phyloP scores from a whole-genome alignment of 1,140 invertebrate species.

The Metaphire vulgaris region DNA sequence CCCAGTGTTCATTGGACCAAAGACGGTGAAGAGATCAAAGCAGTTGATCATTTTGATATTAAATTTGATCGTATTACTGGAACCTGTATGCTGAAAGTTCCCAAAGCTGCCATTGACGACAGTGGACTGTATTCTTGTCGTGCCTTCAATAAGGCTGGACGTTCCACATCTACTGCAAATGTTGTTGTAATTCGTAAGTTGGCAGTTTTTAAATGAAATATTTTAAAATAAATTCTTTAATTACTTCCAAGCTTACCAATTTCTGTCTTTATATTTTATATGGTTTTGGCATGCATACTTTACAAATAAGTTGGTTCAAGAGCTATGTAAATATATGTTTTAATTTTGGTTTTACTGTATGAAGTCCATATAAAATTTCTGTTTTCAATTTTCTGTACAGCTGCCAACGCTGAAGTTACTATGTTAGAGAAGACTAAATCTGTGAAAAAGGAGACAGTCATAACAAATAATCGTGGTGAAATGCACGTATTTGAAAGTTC shows the following conservation, averaged over 20 bases:
- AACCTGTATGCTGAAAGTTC: neutral
- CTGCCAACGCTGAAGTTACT: neutral
- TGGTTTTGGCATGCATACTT: no score
- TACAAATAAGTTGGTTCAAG: no score
- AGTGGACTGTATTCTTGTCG: constrained; percentile 85
- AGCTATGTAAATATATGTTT: no score
- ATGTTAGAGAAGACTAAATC: neutral
- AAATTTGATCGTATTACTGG: constrained; percentile 13
- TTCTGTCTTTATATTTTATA: no score
- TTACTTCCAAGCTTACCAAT: no score
- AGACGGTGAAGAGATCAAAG: constrained; percentile 25
- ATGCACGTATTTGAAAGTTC: neutral
- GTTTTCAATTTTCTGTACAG: no score
- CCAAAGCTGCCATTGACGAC: constrained; percentile 63
- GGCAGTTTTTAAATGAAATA: neutral
- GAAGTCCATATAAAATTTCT: no score
- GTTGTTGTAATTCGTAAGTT: constrained; percentile 63
- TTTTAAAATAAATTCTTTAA: no score
- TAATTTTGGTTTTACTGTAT: no score
- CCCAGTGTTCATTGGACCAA: constrained; percentile 33
- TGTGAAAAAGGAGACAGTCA: neutral
- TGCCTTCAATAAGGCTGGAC: constrained; percentile 80
- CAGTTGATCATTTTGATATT: neutral
- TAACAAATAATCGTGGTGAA: neutral
- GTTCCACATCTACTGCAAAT: constrained; percentile 81